Conservation (phyloP, 2,888 invertebrate genomes). For the Conchocele bisecta region DNA sequence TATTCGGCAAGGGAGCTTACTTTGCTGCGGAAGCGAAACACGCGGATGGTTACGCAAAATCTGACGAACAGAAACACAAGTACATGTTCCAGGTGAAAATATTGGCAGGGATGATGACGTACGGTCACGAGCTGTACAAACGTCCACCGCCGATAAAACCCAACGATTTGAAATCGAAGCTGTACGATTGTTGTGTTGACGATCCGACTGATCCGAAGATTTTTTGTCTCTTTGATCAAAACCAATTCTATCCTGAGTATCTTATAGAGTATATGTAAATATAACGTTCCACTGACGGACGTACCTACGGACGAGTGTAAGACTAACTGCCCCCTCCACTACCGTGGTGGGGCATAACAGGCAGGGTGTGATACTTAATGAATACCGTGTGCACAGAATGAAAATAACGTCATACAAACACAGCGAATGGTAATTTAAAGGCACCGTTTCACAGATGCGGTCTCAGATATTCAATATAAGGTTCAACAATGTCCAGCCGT, state of each 20-base stretch:
- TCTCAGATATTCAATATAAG: too few species aligned
- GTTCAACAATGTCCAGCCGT: too few species aligned
- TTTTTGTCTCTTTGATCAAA: slow-evolving; percentile 73
- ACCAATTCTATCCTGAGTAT: slow-evolving; percentile 78
- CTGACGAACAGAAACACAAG: slow-evolving; percentile 55
- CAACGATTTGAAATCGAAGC: slow-evolving; percentile 35
- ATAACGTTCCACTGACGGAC: too few species aligned
- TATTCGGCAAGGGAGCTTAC: slow-evolving; percentile 69
- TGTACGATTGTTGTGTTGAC: slow-evolving; percentile 76
- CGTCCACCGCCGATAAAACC: slow-evolving; percentile 69
- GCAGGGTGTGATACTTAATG: too few species aligned
- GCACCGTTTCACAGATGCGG: too few species aligned
- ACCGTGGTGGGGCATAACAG: too few species aligned
- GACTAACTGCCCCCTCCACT: too few species aligned
- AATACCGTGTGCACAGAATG: too few species aligned
- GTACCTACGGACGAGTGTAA: too few species aligned
- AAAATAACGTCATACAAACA: too few species aligned
- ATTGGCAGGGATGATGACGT: slow-evolving; percentile 67
- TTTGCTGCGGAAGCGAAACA: slow-evolving; percentile 68
- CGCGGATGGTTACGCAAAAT: slow-evolving; percentile 63
- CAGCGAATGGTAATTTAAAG: too few species aligned
- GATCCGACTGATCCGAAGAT: slow-evolving; percentile 66
- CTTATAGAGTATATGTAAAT: slow-evolving; percentile 64
- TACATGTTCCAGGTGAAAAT: slow-evolving; percentile 74
- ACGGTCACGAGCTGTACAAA: slow-evolving; percentile 60